Evolutionary conservation across 2,888 invertebrate genomes (phyloP), one percentile per base, ranked within the genome.

Genomic region (Ophonus ardosiacus): DNA sequence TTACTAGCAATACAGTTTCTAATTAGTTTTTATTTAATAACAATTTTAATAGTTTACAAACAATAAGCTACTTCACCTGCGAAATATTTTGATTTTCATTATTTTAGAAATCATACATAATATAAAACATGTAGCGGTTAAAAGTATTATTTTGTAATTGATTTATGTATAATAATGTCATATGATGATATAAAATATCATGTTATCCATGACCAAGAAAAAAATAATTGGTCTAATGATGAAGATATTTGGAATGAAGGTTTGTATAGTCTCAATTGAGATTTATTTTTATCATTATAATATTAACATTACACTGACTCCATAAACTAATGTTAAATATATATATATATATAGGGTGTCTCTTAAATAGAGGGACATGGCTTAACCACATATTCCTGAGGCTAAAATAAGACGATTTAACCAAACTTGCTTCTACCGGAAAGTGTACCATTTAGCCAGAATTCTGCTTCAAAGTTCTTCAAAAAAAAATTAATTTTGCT

Each of bases 191-290:
- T 63, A 7, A 15, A 15, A 31, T n/a, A 13, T n/a, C 24, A 68
- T 10, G 0, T 63, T 13, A 21, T 18, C 63, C 24, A 13, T 13
- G 10, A 24, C 18, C 21, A 68, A 31, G n/a, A 21, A 68, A 38
- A 13, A 4, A 15, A 24, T 31, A 15, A 38, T 31, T 40, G 31
- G 68, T 68, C 31, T 38, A 38, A 68, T 68, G 68, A 68, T n/a
- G 68, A 68, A n/a, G 38, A 38, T 38, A 68, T 15, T 15, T 68
- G 38, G n/a, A 31, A 68, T 38, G 68, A 68, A 68, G 68, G 68
- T 68, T 18, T 31, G 65, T 65, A 4, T 65, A n/a, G 31, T 65
- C 24, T 31, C 17, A 59, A 65, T 31, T 65, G 31, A 68, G 4
- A 18, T 56, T 61, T 61, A 6, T 17, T 61, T 61, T 61, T 61